Conservation (phyloP, 2,888 invertebrate genomes). For the Synanthedon myopaeformis region DNA sequence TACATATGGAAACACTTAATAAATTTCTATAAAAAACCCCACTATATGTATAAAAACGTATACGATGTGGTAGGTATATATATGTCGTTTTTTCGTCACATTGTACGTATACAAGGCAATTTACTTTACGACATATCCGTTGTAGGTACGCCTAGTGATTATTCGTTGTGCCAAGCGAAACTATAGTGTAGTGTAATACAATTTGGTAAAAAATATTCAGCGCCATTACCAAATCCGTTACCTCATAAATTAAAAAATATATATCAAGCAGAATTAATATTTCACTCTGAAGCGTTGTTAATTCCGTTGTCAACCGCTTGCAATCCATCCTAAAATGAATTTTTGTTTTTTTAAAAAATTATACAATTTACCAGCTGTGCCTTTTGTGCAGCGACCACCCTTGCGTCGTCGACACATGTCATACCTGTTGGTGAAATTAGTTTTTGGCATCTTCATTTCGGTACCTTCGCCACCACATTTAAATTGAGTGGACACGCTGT, state of each 20-base stretch:
- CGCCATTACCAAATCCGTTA: slow-evolving; percentile 69
- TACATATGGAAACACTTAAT: slow-evolving; percentile 65
- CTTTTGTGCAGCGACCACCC: slow-evolving; percentile 97
- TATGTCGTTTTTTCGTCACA: background rate
- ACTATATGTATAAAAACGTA: background rate
- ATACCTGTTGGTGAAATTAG: slow-evolving; percentile 81
- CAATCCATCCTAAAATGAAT: slow-evolving; percentile 34
- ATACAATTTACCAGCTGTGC: slow-evolving; percentile 91
- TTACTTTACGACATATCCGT: background rate
- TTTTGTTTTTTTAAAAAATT: slow-evolving; percentile 33
- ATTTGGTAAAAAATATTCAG: slow-evolving; percentile 38
- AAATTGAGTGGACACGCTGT: background rate
- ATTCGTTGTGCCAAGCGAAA: slow-evolving; percentile 15
- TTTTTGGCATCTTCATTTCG: slow-evolving; percentile 37
- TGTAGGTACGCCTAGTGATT: slow-evolving; percentile 1
- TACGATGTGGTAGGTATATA: no score
- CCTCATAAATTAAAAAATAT: slow-evolving; percentile 48
- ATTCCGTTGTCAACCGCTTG: slow-evolving; percentile 49
- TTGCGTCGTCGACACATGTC: slow-evolving; percentile 98
- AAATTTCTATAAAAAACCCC: slow-evolving; percentile 17
- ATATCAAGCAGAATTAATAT: slow-evolving; percentile 56
- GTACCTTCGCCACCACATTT: slow-evolving; percentile 15
- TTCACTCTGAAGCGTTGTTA: slow-evolving; percentile 60
- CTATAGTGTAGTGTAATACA: slow-evolving; percentile 13
- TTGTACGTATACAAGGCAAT: background rate